phyloP scores from a whole-genome alignment of 2,113 vertebrate genomes.

The Saimiri boliviensis region DNA sequence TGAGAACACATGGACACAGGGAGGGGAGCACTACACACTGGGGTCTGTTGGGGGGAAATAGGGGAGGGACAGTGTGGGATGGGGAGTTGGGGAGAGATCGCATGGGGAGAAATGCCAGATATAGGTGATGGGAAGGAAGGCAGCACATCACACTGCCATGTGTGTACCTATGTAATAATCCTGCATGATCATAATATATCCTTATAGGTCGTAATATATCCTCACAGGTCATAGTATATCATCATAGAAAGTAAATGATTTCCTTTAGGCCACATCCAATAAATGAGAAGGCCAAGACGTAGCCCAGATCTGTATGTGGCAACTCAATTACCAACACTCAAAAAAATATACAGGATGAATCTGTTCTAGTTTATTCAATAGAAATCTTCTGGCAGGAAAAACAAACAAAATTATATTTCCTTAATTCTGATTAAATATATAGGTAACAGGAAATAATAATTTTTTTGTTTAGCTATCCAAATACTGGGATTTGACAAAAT shows the following conservation, averaged over 20 bases:
- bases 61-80: no score
- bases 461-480: not conserved
- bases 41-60: no score
- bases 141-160: no score
- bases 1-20: no score
- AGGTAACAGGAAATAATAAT: not conserved
- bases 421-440: not conserved
- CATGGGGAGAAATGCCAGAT: no score
- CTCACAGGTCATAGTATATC: not conserved
- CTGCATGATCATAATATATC: no score
- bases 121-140: no score
- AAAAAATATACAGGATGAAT: not conserved
- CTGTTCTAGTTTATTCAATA: not conserved
- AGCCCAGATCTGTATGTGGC: not conserved
- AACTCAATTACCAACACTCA: not conserved
- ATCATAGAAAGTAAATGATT: not conserved
- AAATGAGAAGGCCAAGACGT: not conserved
- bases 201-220: no score
- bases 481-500: not conserved
- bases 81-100: no score
- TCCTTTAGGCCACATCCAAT: not conserved
- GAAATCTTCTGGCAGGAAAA: not conserved
- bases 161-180: no score
- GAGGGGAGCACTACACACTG: no score
- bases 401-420: not conserved